phyloP scores from a whole-genome alignment of 1,140 invertebrate genomes.

The Lasaia peninsularis region DNA sequence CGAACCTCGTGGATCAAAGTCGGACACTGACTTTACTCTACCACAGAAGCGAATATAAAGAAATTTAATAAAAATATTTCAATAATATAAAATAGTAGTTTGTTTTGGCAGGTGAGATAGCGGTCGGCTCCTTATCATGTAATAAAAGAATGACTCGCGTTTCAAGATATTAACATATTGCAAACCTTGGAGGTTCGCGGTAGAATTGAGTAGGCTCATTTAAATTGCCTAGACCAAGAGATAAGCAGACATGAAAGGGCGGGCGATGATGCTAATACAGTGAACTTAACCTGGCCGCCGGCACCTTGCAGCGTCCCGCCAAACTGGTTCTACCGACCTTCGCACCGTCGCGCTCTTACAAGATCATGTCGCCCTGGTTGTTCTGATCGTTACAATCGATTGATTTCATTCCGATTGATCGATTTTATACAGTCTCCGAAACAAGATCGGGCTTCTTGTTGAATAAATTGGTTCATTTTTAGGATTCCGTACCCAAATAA shows the following conservation, averaged over 20 bases:
- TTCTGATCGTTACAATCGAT: constrained; percentile 52
- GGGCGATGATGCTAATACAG: constrained; percentile 68
- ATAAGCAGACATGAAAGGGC: constrained; percentile 71
- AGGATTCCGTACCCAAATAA: no score
- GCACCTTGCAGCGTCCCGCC: constrained; percentile 68
- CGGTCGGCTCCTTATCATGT: no score
- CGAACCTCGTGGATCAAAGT: no score
- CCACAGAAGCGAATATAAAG: no score
- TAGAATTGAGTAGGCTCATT: constrained; percentile 67
- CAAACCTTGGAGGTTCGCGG: constrained; percentile 29
- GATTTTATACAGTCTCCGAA: background rate
- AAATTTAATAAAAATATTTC: no score
- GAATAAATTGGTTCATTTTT: no score
- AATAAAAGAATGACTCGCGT: no score
- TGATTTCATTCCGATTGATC: constrained; percentile 35
- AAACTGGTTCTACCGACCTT: constrained; percentile 73
- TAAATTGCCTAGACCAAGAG: constrained; percentile 59
- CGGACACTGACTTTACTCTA: no score
- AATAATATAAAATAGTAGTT: no score
- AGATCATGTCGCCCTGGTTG: constrained; percentile 58
- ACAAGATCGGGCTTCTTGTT: no score
- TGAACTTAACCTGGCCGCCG: constrained; percentile 68
- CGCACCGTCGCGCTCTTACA: constrained; percentile 48
- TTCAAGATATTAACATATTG: background rate
- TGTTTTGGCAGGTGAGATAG: no score